Percentiles rank a stretch among this genome's conserved stretches.
Evolutionary conservation across 1,140 invertebrate species (phyloP).

Genomic region (Bombus cullumanus): DNA sequence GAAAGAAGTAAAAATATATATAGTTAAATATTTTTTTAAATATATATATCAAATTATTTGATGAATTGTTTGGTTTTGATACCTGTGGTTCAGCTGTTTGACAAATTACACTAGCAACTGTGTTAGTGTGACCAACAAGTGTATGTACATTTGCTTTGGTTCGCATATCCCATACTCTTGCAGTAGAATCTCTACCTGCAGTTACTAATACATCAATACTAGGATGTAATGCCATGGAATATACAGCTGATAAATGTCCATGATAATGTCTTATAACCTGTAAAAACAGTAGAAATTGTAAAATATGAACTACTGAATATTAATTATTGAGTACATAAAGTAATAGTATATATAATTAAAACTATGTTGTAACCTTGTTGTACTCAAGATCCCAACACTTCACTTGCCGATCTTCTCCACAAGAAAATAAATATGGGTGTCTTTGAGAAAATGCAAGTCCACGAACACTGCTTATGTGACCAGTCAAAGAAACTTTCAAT

Average conservation of each 20-base stretch:
- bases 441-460: slow-evolving; percentile 96
- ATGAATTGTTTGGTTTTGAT: slow-evolving; percentile 10
- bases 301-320: neutral
- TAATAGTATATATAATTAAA: slow-evolving; percentile 73
- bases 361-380: slow-evolving; percentile 90
- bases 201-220: slow-evolving; percentile 97
- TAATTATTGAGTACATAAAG: slow-evolving; percentile 75
- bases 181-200: slow-evolving; percentile 97
- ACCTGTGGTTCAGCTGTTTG: slow-evolving; percentile 97
- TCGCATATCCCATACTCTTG: slow-evolving; percentile 99
- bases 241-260: slow-evolving; percentile 98
- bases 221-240: slow-evolving; percentile 97
- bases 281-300: slow-evolving; percentile 44
- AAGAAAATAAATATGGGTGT: slow-evolving; percentile 99
- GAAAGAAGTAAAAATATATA: neutral
- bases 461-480: slow-evolving; percentile 98
- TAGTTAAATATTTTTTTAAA: slow-evolving; percentile 25
- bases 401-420: slow-evolving; percentile 99
- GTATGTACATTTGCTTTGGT: slow-evolving; percentile 99
- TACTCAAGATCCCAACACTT: slow-evolving; percentile 99
- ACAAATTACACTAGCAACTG: slow-evolving; percentile 96
- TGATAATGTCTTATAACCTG: slow-evolving; percentile 98
- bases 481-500: slow-evolving; percentile 98
- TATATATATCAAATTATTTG: neutral
- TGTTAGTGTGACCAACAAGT: slow-evolving; percentile 98